phyloP scores from a whole-genome alignment of 2,113 vertebrate genomes.

The Montifringilla adamsi region DNA sequence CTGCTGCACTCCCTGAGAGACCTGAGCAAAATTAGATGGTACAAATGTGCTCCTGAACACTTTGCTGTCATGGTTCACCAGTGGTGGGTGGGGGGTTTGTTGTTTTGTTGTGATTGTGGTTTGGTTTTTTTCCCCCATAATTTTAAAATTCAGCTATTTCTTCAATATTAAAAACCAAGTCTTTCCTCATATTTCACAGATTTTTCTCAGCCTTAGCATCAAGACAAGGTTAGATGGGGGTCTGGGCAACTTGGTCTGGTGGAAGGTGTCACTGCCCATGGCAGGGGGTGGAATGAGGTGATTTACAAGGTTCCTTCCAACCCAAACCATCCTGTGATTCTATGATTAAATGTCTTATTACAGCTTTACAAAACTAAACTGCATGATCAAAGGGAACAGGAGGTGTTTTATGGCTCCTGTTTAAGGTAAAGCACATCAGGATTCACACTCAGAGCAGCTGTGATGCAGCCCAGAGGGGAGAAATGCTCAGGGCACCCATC shows the following conservation, averaged over 20 bases:
- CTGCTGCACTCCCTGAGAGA: background rate
- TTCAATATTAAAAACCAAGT: constrained; percentile 4
- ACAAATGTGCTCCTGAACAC: background rate
- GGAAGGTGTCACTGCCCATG: background rate
- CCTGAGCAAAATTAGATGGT: background rate
- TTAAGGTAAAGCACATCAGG: constrained; percentile 7
- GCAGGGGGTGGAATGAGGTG: background rate
- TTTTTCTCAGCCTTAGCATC: background rate
- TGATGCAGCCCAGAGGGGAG: background rate
- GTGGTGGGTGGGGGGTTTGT: background rate
- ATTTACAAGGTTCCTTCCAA: background rate
- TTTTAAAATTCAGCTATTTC: constrained; percentile 2
- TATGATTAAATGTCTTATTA: constrained; percentile 26
- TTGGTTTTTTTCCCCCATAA: accelerated
- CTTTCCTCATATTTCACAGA: background rate
- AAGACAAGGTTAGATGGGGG: background rate
- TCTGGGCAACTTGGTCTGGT: background rate
- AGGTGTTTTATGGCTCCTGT: constrained; percentile 7
- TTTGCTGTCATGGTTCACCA: background rate
- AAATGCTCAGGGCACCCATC: background rate
- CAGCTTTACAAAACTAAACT: constrained; percentile 26
- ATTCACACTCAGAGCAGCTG: background rate
- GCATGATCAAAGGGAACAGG: constrained; percentile 21
- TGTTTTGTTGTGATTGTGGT: background rate
- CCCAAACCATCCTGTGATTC: background rate